Evolutionary conservation across 1,140 invertebrate species (phyloP), one percentile per base, ranked within the genome.

Genomic region (Pantala flavescens): DNA sequence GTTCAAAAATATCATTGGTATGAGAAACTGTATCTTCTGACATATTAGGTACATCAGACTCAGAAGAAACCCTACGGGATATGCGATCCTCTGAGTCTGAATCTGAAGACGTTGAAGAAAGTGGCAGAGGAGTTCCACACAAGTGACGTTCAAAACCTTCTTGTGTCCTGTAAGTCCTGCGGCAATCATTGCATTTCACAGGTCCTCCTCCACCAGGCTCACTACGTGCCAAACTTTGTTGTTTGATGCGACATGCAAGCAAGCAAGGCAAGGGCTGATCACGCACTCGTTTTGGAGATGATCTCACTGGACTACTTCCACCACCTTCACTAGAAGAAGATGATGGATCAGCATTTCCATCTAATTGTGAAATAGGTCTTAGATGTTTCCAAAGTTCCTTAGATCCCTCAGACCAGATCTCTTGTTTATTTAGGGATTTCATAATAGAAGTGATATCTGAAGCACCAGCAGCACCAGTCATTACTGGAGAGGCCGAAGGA

Each of bases 131-230:
- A 19, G 49, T 63, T 63, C n/a, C 49, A 63, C 49, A 63, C 70
- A 94, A 83, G 82, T 98, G 95, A 36, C 91, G 86, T 78, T 93
- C 89, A 79, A 91, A 96, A 77, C 94, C 95, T 72, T 92, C 89
- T 77, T 89, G 89, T 14, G 93, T 97, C 79, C 95, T 86, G 81
- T 97, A 98, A 3, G 93, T 92, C 78, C 93, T 90, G 78, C 93
- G 91, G 81, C 95, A 98, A 73, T 90, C 87, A 76, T 90, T 88
- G 82, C 95, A 97, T 78, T 91, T 93, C 0, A 96, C 94, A 21
- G 93, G 91, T 76, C 87, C 88, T 77, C 91, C 90, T 23, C 81
- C 78, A 63, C 49, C 49, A 63, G 49, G 21, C 43, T 73, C 72
- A 21, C 42, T 73, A 49, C 36, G 21, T 21, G 24, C 36, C 72